These are phyloP conservation scores for Microcebus tavaratra DNA, from an alignment of 2,113 vertebrate species.

Conservation along the genomic window DNA sequence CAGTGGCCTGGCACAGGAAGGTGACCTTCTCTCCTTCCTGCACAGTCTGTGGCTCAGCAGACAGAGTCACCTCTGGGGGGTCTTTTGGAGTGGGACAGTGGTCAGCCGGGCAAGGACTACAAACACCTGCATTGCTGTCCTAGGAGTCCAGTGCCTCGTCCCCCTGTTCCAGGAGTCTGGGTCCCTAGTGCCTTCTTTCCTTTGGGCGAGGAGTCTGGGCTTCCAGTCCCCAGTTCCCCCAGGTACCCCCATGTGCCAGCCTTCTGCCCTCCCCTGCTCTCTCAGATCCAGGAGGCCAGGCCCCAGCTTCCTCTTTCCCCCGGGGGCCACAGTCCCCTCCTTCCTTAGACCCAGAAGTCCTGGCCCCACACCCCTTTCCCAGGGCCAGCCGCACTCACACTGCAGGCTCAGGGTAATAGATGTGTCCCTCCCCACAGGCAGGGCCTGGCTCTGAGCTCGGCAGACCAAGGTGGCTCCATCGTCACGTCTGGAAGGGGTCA, in stretches of 20 bases:
- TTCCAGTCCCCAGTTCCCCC: not conserved
- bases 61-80: conserved; percentile 91
- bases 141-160: not conserved
- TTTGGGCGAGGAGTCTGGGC: not conserved
- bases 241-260: too few relatives aligned
- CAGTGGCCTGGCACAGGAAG: conserved; percentile 91
- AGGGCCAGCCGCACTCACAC: conserved; percentile 84
- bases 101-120: not conserved
- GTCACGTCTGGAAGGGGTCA: conserved; percentile 90
- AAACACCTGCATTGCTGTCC: not conserved
- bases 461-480: conserved; percentile 91
- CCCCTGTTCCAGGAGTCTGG: not conserved
- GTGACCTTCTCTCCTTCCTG: conserved; percentile 91
- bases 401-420: conserved; percentile 92
- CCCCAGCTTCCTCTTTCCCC: not conserved
- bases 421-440: conserved; percentile 89
- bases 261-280: not conserved
- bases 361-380: not conserved
- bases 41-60: conserved; percentile 92
- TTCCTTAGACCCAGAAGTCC: not conserved
- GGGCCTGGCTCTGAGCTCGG: conserved; percentile 90
- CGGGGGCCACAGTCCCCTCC: not conserved
- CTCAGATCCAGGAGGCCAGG: not conserved
- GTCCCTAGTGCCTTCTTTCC: not conserved
- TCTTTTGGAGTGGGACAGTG: conserved; percentile 80